Evolutionary conservation across 35 echinoderm and acorn worm genomes (phyloP).

Genomic region (Ophioderma brevispina): DNA sequence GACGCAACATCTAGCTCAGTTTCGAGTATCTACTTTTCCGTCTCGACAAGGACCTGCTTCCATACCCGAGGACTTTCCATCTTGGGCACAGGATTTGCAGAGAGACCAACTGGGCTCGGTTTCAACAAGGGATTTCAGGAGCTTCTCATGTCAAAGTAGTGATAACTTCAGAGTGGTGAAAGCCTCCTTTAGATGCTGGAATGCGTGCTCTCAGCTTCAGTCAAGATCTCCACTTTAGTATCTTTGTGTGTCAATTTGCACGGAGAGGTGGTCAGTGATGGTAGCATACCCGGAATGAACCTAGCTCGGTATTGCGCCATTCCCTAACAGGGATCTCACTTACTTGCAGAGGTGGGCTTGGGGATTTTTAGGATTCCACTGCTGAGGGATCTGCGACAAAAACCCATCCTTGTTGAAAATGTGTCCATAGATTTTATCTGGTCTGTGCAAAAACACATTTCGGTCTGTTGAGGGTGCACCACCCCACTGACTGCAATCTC

Average conservation of each 20-base stretch:
- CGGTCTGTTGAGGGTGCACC: constrained; percentile 37
- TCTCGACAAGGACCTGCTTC: constrained; percentile 33
- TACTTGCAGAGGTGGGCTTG: constrained; percentile 19
- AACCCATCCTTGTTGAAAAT: constrained; percentile 43
- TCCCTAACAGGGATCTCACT: constrained; percentile 44
- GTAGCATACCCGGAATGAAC: constrained; percentile 54
- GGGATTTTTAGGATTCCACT: constrained; percentile 11
- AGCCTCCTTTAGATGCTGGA: constrained; percentile 34
- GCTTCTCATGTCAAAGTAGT: constrained; percentile 46
- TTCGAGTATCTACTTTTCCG: constrained; percentile 55
- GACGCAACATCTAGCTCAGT: constrained; percentile 52
- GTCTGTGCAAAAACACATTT: constrained; percentile 44
- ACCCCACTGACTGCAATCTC: constrained; percentile 27
- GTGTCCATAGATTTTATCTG: constrained; percentile 64
- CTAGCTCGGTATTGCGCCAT: constrained; percentile 28
- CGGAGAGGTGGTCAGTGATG: constrained; percentile 9
- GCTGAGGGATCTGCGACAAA: constrained; percentile 33
- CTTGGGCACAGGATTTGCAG: constrained; percentile 8
- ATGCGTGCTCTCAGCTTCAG: not conserved
- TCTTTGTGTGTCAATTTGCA: constrained; percentile 55
- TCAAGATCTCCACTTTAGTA: constrained; percentile 34
- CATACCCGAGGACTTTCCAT: constrained; percentile 37
- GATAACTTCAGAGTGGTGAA: constrained; percentile 51
- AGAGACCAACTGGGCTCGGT: constrained; percentile 38
- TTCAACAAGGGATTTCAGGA: constrained; percentile 22